Percentiles rank a stretch among this genome's conserved stretches.
Evolutionary conservation across 2,797 vertebrate species (phyloP).

Genomic region (Rhadinocentrus ornatus): DNA sequence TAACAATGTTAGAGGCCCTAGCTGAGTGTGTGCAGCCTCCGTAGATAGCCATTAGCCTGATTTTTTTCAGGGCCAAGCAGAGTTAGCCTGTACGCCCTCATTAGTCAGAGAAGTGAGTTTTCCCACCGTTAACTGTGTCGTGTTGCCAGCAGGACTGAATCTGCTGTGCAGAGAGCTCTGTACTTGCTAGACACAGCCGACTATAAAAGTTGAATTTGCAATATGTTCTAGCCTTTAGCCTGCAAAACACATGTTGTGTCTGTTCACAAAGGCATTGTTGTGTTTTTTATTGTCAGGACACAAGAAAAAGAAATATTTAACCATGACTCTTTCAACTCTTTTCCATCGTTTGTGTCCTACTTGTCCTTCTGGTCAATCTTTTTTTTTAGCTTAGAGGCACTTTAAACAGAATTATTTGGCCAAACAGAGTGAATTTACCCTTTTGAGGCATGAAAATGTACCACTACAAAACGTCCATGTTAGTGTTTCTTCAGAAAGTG

Average conservation of each 20-base stretch:
- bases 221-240: background rate
- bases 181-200: background rate
- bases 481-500: slow-evolving; percentile 11
- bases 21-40: slow-evolving; percentile 46
- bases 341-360: background rate
- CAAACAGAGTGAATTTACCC: background rate
- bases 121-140: slow-evolving; percentile 13
- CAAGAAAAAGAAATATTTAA: no score
- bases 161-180: background rate
- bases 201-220: background rate
- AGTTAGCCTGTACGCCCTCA: slow-evolving; percentile 36
- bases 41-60: slow-evolving; percentile 64
- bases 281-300: no score
- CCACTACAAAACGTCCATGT: background rate
- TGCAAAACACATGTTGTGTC: background rate
- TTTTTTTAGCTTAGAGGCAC: background rate
- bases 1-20: slow-evolving; percentile 49
- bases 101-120: slow-evolving; percentile 48
- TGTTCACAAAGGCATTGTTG: background rate
- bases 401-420: slow-evolving; percentile 5
- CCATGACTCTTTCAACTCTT: background rate
- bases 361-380: background rate
- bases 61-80: slow-evolving; percentile 59
- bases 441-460: background rate
- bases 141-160: slow-evolving; percentile 28